Conservation (phyloP, 1,140 invertebrate species). For the Phthorimaea operculella region DNA sequence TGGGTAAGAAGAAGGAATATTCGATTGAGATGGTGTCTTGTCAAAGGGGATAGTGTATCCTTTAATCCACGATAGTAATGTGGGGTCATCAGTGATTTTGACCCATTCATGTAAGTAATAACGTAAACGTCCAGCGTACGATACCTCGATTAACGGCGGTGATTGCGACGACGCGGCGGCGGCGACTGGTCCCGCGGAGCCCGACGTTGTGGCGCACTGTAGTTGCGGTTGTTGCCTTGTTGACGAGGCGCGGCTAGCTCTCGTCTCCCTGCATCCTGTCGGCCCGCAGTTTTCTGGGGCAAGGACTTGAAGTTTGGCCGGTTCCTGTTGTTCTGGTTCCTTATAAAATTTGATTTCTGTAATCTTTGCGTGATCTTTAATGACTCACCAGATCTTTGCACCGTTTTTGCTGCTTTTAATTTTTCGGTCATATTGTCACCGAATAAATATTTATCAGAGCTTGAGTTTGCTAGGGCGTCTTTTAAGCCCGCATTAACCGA, state of each 20-base stretch:
- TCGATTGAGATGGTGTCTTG: constrained; percentile 1
- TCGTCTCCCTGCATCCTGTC: constrained; percentile 5
- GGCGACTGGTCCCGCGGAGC: background rate
- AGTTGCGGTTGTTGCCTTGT: background rate
- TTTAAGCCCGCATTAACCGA: constrained; percentile 8
- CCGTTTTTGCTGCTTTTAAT: constrained; percentile 9
- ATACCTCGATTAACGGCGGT: constrained; percentile 12
- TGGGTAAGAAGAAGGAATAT: constrained; percentile 3
- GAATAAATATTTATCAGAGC: constrained; percentile 6
- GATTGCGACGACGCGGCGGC: background rate
- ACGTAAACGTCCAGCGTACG: constrained; percentile 12
- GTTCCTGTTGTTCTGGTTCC: constrained; percentile 1
- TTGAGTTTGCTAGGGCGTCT: constrained; percentile 1
- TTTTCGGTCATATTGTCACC: constrained; percentile 14
- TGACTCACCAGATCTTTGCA: constrained; percentile 8
- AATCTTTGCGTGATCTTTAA: constrained; percentile 6
- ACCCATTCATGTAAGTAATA: constrained; percentile 9
- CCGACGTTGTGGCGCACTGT: too few species aligned
- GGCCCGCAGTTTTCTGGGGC: background rate
- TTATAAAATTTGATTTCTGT: background rate
- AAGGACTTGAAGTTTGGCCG: constrained; percentile 8
- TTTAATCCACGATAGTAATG: constrained; percentile 11
- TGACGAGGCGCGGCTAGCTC: background rate
- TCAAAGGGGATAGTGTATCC: constrained; percentile 15
- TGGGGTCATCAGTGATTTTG: constrained; percentile 11